These are phyloP conservation scores for Thaumetopoea pityocampa DNA, from an alignment of 1,140 invertebrate species.

Conservation along the genomic window DNA sequence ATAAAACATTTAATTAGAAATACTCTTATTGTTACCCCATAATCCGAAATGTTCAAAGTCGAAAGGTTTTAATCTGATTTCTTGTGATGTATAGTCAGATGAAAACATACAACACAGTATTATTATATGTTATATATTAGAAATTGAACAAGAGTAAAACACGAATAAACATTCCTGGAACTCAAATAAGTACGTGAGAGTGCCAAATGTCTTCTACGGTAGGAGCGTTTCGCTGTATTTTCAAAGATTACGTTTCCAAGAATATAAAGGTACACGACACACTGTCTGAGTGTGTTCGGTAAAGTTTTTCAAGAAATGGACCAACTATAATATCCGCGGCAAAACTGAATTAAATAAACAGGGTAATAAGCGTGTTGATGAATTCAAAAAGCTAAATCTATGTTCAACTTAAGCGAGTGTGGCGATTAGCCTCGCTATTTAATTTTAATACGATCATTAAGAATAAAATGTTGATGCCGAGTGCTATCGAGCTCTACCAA, in stretches of 20 bases:
- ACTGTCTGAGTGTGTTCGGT: no score
- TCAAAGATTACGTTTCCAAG: slow-evolving; percentile 18
- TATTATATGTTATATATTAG: no score
- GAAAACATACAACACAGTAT: no score
- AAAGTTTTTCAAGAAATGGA: no score
- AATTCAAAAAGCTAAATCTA: not conserved
- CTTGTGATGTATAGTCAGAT: no score
- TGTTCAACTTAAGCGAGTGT: slow-evolving; percentile 13
- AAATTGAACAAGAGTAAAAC: slow-evolving; percentile 5
- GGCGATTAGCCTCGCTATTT: slow-evolving; percentile 6
- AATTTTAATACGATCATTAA: slow-evolving; percentile 6
- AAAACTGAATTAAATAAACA: no score
- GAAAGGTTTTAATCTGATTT: no score
- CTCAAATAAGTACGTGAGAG: slow-evolving; percentile 2
- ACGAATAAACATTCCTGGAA: slow-evolving; percentile 18
- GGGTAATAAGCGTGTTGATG: slow-evolving; percentile 3
- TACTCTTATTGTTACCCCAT: no score
- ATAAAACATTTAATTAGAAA: no score
- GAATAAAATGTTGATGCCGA: slow-evolving; percentile 5
- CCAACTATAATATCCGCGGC: no score
- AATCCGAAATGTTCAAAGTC: no score
- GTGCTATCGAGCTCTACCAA: not conserved
- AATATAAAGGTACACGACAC: slow-evolving; percentile 28
- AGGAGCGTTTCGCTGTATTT: slow-evolving; percentile 16
- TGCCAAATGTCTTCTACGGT: slow-evolving; percentile 24